Evolutionary conservation across 2,113 vertebrate species (phyloP), one percentile per base, ranked within the genome.

Genomic region (Sterna hirundo): DNA sequence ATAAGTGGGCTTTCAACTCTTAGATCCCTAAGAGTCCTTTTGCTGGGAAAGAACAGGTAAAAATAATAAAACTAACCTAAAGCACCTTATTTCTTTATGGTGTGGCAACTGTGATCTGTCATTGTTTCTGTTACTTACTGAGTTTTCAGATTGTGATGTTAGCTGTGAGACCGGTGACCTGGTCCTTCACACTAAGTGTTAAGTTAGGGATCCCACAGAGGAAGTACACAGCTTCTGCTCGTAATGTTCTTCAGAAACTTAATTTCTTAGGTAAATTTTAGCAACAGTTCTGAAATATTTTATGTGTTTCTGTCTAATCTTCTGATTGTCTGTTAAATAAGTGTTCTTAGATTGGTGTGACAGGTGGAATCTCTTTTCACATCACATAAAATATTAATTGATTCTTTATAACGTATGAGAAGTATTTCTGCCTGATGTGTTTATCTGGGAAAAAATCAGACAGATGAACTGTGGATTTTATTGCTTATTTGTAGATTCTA

Each of bases 21-120:
- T 18, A 96, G 83, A 93, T 98, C 98, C 9, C 98, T 99, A 5
- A 98, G 98, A 77, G 98, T 99, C 49, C 99, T 99, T 52, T 97
- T 99, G 76, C 94, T 99, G 94, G 99, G 99, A 71, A 99, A 99
- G 80, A 99, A 99, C 98, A 99, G 99, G 99, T 99, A 96, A 94
- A 76, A 75, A 17, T 17, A 92, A 36, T 38, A 27, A 80, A 77
- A 79, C 13, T 57, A 21, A 40, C 10, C 26, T 78, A 15, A 51
- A 49, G 36, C 34, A 38, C 8, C 19, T 9, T 81, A 3, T 10
- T 27, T 58, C 34, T 27, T 72, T 32, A 2, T 27, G 15, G 13
- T 57, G 6, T 55, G 70, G 10, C 18, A 54, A 1, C n/a, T 79
- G 65, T 76, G 25, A 34, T 52, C 47, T 89, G 0, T 68, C 9